Percentiles rank a stretch among this genome's conserved stretches.
Conservation (phyloP, 2,888 invertebrate genomes). For the Galerucella calmariensis region DNA sequence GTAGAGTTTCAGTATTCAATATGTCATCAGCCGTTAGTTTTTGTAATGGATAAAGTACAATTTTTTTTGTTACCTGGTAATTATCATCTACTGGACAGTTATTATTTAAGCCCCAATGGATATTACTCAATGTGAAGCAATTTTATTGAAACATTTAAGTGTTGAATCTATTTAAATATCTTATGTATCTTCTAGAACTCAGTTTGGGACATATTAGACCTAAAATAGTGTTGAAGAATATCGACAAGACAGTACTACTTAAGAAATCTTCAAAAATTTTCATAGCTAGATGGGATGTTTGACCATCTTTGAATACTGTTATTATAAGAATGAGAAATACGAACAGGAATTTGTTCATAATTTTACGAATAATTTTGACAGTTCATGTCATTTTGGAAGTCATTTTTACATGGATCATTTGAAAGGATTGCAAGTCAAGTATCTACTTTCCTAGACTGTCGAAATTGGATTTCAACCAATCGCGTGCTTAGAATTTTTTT, state of each 20-base stretch:
- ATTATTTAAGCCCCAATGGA: too few relatives aligned
- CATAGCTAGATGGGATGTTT: constrained; percentile 11
- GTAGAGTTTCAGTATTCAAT: too few relatives aligned
- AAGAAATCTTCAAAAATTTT: constrained; percentile 22
- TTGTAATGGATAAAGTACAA: too few relatives aligned
- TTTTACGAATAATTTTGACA: background rate
- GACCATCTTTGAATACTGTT: constrained; percentile 15
- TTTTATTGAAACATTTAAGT: background rate
- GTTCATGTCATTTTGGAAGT: background rate
- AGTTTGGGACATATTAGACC: constrained; percentile 22
- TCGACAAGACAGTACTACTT: constrained; percentile 21
- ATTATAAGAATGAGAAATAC: constrained; percentile 6
- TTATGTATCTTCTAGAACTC: constrained; percentile 15
- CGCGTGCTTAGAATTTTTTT: too few relatives aligned
- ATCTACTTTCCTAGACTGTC: too few relatives aligned
- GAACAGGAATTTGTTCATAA: constrained; percentile 25
- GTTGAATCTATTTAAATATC: background rate
- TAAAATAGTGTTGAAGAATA: constrained; percentile 14
- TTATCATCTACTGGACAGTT: too few relatives aligned
- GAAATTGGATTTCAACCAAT: too few relatives aligned
- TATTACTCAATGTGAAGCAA: too few relatives aligned
- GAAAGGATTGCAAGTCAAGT: too few relatives aligned
- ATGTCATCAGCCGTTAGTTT: too few relatives aligned
- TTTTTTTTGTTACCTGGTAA: too few relatives aligned
- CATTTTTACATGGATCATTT: too few relatives aligned